phyloP scores from a whole-genome alignment of 2,888 invertebrate species.

The Meiosimyza decipiens region DNA sequence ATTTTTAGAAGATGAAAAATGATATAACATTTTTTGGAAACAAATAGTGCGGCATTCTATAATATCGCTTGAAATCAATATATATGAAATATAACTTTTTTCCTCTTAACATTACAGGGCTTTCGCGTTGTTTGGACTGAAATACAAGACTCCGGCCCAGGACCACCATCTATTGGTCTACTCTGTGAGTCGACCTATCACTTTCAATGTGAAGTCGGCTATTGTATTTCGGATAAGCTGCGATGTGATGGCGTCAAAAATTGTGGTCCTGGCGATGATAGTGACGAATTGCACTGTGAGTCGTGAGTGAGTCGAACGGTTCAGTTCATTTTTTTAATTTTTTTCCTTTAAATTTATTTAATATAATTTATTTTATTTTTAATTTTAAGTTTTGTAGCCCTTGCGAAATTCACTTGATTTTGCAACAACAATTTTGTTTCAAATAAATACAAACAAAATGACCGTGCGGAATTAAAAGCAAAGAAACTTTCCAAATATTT shows the following conservation, averaged over 20 bases:
- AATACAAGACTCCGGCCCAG: conserved; percentile 75
- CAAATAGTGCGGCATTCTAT: not conserved
- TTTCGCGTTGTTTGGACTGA: conserved; percentile 97
- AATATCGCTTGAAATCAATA: not conserved
- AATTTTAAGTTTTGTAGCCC: conserved; percentile 40
- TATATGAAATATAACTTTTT: conserved; percentile 4
- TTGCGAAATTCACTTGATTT: conserved; percentile 45
- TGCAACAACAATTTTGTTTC: conserved; percentile 31
- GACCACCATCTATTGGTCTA: conserved; percentile 66
- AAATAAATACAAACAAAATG: conserved; percentile 16
- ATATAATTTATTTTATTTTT: conserved; percentile 45
- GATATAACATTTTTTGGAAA: not conserved
- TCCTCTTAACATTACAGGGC: conserved; percentile 69
- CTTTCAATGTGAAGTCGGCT: conserved; percentile 80
- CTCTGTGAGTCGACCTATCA: conserved; percentile 72
- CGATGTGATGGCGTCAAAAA: conserved; percentile 84
- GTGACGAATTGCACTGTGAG: conserved; percentile 69
- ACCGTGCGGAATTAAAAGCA: conserved; percentile 38
- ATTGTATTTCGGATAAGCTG: conserved; percentile 82
- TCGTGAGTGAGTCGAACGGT: conserved; percentile 70
- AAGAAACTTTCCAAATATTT: not conserved
- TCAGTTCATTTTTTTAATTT: conserved; percentile 67
- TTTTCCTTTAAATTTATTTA: conserved; percentile 44
- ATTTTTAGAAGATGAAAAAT: not conserved
- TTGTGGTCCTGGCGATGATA: conserved; percentile 72